Evolutionary conservation across 2,113 vertebrate species (phyloP), one percentile per base, ranked within the genome.

Genomic region (Saccopteryx leptura): DNA sequence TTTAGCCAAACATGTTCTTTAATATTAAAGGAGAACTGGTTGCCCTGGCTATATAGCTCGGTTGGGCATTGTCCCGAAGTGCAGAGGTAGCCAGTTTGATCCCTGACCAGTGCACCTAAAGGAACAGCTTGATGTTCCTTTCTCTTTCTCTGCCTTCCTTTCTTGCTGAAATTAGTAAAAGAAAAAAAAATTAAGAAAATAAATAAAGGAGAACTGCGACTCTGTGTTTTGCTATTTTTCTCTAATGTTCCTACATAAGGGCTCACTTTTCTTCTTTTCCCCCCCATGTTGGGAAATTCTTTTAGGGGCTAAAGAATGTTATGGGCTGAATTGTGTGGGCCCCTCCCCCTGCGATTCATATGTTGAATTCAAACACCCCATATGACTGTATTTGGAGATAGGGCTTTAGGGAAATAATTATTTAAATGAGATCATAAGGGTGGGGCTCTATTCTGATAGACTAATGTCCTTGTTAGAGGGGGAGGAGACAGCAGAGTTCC

Each of bases 181-280:
- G 39, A 39, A 39, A 39, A 39, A 39, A 39, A 39, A 39, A 39
- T 39, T 39, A 39, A 39, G 3, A 39, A 39, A 39, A 39, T 39
- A 39, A 39, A 39, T 65, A 46, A 13, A n/a, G 28, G 18, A 88
- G 14, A 46, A 52, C 11, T 33, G 5, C 14, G 46, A 83, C 26
- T 93, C 54, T 31, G 2, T 88, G 1, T 33, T 39, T 91, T 91
- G 31, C 9, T 79, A 12, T 60, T 88, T 95, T 96, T 54, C 78
- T 48, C 19, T 88, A 66, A 19, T 23, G 8, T 79, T 88, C 2
- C 24, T 66, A 19, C 46, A 39, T 46, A 93, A 58, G 24, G 46
- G 13, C 7, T 96, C 17, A 60, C 7, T 83, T 66, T 58, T 75
- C 46, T 84, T 33, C 54, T 52, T 71, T 63, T 28, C 23, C 17